phyloP scores from a whole-genome alignment of 2,113 vertebrate genomes.

The Eolophus roseicapilla region DNA sequence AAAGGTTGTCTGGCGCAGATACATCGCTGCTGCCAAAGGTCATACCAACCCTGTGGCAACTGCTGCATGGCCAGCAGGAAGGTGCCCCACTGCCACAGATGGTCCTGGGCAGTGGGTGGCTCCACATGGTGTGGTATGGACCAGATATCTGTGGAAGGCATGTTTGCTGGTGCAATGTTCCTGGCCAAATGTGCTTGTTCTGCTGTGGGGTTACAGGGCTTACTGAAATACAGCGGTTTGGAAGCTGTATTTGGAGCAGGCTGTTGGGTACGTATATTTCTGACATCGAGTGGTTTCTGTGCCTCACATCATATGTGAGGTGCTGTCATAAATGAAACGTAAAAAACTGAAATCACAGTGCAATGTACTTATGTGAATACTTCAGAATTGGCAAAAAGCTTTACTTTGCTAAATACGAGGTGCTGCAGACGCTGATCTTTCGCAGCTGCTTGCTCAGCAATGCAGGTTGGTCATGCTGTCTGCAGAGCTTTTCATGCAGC shows the following conservation, averaged over 20 bases:
- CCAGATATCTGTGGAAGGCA: rapidly evolving
- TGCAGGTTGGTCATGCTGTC: neutral
- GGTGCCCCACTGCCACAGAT: neutral
- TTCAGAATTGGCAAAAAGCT: neutral
- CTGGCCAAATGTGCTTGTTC: neutral
- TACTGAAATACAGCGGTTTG: neutral
- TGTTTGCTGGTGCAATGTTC: neutral
- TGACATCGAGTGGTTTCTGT: neutral
- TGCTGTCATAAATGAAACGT: neutral
- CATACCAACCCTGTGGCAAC: neutral
- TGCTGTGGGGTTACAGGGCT: neutral
- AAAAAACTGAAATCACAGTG: neutral
- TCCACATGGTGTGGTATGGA: neutral
- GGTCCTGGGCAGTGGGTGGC: neutral
- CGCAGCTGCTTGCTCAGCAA: rapidly evolving
- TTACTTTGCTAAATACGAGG: neutral
- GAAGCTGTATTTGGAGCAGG: neutral
- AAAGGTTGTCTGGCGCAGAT: neutral
- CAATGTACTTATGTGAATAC: neutral
- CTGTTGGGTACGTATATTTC: rapidly evolving
- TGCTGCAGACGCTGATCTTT: neutral
- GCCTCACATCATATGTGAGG: rapidly evolving
- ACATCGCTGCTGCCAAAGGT: neutral
- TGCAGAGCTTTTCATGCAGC: neutral
- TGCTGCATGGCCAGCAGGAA: neutral